Percentiles rank a stretch among this genome's conserved stretches.
Conservation (phyloP, 2,797 vertebrate genomes). For the Silurus aristotelis region DNA sequence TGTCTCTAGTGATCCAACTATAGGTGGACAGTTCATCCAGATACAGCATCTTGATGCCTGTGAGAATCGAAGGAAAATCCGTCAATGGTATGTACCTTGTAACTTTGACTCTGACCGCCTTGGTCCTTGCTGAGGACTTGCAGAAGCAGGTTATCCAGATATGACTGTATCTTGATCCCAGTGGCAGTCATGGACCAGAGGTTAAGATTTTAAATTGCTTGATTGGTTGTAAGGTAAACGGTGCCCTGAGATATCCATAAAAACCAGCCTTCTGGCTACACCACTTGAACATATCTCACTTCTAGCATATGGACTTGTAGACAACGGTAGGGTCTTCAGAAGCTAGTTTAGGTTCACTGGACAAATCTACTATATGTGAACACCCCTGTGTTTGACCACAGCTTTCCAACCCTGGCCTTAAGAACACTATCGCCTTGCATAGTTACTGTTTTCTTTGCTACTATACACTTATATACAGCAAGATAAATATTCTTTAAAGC, state of each 20-base stretch:
- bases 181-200: background rate
- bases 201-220: background rate
- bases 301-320: background rate
- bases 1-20: too few species aligned
- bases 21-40: background rate
- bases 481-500: too few species aligned
- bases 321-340: background rate
- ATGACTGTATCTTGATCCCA: background rate
- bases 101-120: background rate
- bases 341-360: background rate
- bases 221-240: background rate
- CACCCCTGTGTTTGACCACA: background rate
- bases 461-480: background rate
- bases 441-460: background rate
- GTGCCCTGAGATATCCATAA: background rate
- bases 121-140: background rate
- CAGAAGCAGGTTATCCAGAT: background rate
- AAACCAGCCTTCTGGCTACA: background rate
- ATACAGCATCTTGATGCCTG: background rate
- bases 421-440: background rate
- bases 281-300: background rate
- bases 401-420: background rate
- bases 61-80: background rate
- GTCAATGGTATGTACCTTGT: background rate
- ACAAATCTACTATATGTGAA: background rate